Percentiles rank a stretch among this genome's conserved stretches.
Conservation (phyloP, 1,140 invertebrate genomes). For the Theocolax elegans region DNA sequence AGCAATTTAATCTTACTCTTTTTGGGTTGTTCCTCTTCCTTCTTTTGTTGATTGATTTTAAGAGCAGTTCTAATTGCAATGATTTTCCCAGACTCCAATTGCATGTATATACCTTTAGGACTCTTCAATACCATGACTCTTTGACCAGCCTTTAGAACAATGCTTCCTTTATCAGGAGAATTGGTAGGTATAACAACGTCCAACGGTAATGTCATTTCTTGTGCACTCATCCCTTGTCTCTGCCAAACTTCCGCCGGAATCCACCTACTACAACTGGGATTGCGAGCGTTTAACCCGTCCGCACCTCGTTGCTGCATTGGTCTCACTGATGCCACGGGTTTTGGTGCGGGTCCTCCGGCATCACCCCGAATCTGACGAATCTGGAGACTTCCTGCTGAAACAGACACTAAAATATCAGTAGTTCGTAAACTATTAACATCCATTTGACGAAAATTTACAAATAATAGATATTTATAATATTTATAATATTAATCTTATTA, state of each 20-base stretch:
- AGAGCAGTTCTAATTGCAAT: conserved; percentile 90
- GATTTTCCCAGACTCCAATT: conserved; percentile 94
- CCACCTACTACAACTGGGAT: conserved; percentile 73
- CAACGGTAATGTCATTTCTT: conserved; percentile 90
- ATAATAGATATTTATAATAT: too few relatives aligned
- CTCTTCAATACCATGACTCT: conserved; percentile 94
- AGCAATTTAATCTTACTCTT: conserved; percentile 63
- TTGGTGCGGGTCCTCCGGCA: conserved; percentile 57
- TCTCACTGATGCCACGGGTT: conserved; percentile 69
- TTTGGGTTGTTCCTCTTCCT: conserved; percentile 70
- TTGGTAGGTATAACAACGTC: conserved; percentile 95
- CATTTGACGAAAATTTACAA: too few relatives aligned
- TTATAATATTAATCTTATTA: too few relatives aligned
- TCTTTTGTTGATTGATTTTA: conserved; percentile 75
- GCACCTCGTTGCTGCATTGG: conserved; percentile 68
- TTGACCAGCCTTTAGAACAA: conserved; percentile 90
- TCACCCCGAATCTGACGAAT: conserved; percentile 63
- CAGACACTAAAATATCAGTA: conserved; percentile 40
- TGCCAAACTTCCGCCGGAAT: conserved; percentile 90
- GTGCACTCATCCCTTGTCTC: conserved; percentile 91
- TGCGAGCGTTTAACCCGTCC: conserved; percentile 64
- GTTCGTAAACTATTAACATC: conserved; percentile 24
- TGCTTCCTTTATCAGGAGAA: conserved; percentile 85
- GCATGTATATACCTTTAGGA: conserved; percentile 95
- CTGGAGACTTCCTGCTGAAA: conserved; percentile 60